Evolutionary conservation across 2,113 vertebrate genomes (phyloP).

Genomic region (Herpetotheres cachinnans): DNA sequence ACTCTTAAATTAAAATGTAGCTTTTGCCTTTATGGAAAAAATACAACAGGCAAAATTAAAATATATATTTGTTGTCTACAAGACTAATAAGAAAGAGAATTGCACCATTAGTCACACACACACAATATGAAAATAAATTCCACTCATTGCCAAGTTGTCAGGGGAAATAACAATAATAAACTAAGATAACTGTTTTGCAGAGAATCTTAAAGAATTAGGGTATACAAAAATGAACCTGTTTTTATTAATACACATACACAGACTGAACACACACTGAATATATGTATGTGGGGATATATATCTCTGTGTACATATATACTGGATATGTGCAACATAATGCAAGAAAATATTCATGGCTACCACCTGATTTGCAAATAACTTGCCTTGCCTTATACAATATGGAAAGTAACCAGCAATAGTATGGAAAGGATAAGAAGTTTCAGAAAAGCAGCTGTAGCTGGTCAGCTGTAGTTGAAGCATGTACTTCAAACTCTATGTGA

Average conservation of each 20-base stretch:
- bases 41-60: not conserved
- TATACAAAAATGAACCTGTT: not conserved
- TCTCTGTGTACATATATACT: not conserved
- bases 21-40: not conserved
- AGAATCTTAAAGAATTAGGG: not conserved
- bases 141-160: not conserved
- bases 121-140: not conserved
- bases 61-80: not conserved
- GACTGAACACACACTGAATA: not conserved
- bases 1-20: not conserved
- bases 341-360: not conserved
- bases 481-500: not conserved
- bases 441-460: not conserved
- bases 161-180: not conserved
- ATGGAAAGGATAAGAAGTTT: not conserved
- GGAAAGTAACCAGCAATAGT: not conserved
- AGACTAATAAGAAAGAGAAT: not conserved
- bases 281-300: accelerated
- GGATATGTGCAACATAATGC: not conserved
- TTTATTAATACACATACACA: not conserved
- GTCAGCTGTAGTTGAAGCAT: not conserved
- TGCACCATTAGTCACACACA: not conserved
- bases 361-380: not conserved
- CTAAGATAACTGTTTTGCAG: not conserved
- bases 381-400: not conserved